A percentile compares a stretch with the other conserved stretches of the same genome.
These are phyloP conservation scores for Tryphoninae sp. DNA, from an alignment of 2,888 invertebrate species.

Conservation along the genomic window DNA sequence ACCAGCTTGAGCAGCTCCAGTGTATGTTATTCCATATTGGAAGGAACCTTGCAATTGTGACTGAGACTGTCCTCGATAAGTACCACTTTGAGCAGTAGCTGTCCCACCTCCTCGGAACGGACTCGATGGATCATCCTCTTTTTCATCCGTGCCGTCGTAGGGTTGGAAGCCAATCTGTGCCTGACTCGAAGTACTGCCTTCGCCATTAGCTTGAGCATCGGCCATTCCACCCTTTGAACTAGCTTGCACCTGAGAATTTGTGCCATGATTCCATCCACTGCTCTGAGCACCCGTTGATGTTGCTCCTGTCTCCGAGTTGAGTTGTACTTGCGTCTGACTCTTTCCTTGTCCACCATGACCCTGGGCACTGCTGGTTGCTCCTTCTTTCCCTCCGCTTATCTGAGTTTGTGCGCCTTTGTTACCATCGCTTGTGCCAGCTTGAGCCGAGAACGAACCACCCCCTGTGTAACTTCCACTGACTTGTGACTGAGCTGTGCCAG, in stretches of 20 bases:
- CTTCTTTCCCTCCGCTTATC: slow-evolving; percentile 88
- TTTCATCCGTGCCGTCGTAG: slow-evolving; percentile 83
- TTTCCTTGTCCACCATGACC: slow-evolving; percentile 88
- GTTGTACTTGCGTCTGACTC: slow-evolving; percentile 89
- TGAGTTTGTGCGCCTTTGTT: slow-evolving; percentile 88
- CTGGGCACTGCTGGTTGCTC: slow-evolving; percentile 89
- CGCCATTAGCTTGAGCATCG: slow-evolving; percentile 92
- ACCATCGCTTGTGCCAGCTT: slow-evolving; percentile 89
- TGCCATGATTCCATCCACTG: slow-evolving; percentile 89
- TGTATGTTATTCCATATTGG: slow-evolving; percentile 89
- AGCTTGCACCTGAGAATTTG: slow-evolving; percentile 90
- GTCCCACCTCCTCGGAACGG: slow-evolving; percentile 90
- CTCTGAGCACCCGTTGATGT: slow-evolving; percentile 90
- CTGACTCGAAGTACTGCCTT: slow-evolving; percentile 92
- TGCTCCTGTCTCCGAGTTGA: slow-evolving; percentile 89
- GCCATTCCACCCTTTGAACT: slow-evolving; percentile 92
- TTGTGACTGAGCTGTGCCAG: slow-evolving; percentile 91
- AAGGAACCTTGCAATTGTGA: slow-evolving; percentile 92
- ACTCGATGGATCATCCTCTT: slow-evolving; percentile 81
- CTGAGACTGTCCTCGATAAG: slow-evolving; percentile 90
- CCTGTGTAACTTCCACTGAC: slow-evolving; percentile 91
- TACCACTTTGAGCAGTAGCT: slow-evolving; percentile 90
- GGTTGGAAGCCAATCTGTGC: slow-evolving; percentile 94
- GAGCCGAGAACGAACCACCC: slow-evolving; percentile 91
- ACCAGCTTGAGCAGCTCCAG: slow-evolving; percentile 92